These are phyloP conservation scores for Patella depressa DNA, from an alignment of 2,888 invertebrate species.

Conservation along the genomic window DNA sequence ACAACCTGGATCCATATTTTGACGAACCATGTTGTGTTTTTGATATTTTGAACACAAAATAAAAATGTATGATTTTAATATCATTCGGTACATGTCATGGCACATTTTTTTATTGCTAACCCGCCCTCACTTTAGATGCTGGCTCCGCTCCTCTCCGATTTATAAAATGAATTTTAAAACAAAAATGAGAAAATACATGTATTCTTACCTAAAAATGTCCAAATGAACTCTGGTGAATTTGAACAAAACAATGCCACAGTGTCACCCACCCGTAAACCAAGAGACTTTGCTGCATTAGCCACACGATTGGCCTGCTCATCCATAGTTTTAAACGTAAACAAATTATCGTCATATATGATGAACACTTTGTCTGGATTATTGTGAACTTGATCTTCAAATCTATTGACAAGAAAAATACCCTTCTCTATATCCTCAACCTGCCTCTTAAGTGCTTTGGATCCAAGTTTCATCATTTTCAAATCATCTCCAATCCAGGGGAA, in stretches of 20 bases:
- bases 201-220: conserved; percentile 63
- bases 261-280: conserved; percentile 50
- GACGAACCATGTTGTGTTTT: too few relatives aligned
- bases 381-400: conserved; percentile 48
- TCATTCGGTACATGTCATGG: too few relatives aligned
- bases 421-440: conserved; percentile 14
- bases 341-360: conserved; percentile 50
- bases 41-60: too few relatives aligned
- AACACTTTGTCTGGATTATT: conserved; percentile 45
- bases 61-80: too few relatives aligned
- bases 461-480: conserved; percentile 34
- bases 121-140: too few relatives aligned
- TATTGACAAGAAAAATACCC: conserved; percentile 40
- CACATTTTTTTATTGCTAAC: too few relatives aligned
- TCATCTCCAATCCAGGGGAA: conserved; percentile 61
- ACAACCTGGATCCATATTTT: too few relatives aligned
- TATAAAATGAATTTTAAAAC: too few relatives aligned
- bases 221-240: conserved; percentile 64
- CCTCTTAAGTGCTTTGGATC: neutral
- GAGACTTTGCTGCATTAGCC: conserved; percentile 48
- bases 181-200: too few relatives aligned
- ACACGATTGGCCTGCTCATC: conserved; percentile 56
- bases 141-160: too few relatives aligned
- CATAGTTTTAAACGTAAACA: conserved; percentile 54
- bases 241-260: conserved; percentile 60